Percentiles rank a stretch among this genome's conserved stretches.
phyloP scores from a whole-genome alignment of 2,888 invertebrate genomes.

The Lepidocyrtoides sp. region DNA sequence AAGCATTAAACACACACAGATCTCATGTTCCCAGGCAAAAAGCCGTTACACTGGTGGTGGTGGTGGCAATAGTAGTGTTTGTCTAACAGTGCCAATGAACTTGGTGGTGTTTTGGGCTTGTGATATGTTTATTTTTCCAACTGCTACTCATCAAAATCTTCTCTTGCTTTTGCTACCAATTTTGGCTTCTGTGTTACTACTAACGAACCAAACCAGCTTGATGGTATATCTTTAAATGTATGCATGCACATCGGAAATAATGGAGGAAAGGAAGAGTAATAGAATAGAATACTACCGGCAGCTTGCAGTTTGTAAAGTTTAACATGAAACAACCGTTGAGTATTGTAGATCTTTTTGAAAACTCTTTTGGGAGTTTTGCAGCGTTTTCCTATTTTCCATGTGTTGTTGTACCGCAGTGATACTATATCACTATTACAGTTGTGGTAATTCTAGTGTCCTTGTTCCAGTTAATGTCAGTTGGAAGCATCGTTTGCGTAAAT shows the following conservation, averaged over 20 bases:
- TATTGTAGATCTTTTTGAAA: slow-evolving; percentile 7
- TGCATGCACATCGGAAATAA: background rate
- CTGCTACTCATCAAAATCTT: slow-evolving; percentile 44
- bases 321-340: background rate
- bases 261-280: background rate
- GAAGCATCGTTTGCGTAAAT: slow-evolving; percentile 69
- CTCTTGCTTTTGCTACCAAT: background rate
- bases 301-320: slow-evolving; percentile 19
- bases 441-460: slow-evolving; percentile 44
- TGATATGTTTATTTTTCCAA: slow-evolving; percentile 69
- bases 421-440: background rate
- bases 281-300: too few species aligned
- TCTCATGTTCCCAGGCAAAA: slow-evolving; percentile 27
- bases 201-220: background rate
- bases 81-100: slow-evolving; percentile 69
- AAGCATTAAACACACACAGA: slow-evolving; percentile 21
- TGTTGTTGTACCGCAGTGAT: background rate
- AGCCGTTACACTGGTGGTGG: background rate
- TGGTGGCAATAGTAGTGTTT: background rate
- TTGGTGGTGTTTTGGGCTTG: slow-evolving; percentile 45
- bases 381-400: slow-evolving; percentile 35
- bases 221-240: background rate
- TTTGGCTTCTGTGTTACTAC: background rate
- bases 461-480: slow-evolving; percentile 63
- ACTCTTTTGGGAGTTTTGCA: slow-evolving; percentile 42